Conservation (phyloP, 2,888 invertebrate genomes). For the Sminthurinus aureus region DNA sequence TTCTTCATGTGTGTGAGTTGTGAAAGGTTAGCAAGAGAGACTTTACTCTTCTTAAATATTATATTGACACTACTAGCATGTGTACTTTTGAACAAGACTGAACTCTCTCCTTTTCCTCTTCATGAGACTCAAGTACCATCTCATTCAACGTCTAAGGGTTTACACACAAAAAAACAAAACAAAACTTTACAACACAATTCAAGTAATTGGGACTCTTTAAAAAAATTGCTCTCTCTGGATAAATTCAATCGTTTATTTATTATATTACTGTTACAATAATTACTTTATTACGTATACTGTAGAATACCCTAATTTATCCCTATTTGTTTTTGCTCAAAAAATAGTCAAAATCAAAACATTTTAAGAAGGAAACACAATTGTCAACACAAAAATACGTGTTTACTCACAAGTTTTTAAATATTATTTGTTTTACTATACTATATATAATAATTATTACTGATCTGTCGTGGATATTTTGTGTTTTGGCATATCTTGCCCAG, state of each 20-base stretch:
- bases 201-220: not conserved
- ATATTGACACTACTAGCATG: constrained; percentile 10
- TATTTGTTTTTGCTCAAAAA: too few relatives aligned
- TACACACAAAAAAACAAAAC: not conserved
- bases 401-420: too few relatives aligned
- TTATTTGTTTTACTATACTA: too few relatives aligned
- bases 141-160: not conserved
- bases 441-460: too few relatives aligned
- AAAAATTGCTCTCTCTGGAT: not conserved
- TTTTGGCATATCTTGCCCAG: too few relatives aligned
- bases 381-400: too few relatives aligned
- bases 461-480: too few relatives aligned
- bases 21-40: constrained; percentile 24
- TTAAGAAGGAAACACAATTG: too few relatives aligned
- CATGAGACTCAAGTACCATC: not conserved
- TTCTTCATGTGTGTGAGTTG: constrained; percentile 10
- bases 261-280: not conserved
- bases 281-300: too few relatives aligned
- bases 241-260: not conserved
- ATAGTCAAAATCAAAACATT: too few relatives aligned
- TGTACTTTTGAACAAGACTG: constrained; percentile 31
- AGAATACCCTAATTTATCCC: too few relatives aligned
- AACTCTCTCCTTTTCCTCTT: constrained; percentile 14
- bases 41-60: not conserved
- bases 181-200: not conserved